These are phyloP conservation scores for Monodelphis domestica DNA, from an alignment of 2,797 vertebrate species.

Conservation along the genomic window DNA sequence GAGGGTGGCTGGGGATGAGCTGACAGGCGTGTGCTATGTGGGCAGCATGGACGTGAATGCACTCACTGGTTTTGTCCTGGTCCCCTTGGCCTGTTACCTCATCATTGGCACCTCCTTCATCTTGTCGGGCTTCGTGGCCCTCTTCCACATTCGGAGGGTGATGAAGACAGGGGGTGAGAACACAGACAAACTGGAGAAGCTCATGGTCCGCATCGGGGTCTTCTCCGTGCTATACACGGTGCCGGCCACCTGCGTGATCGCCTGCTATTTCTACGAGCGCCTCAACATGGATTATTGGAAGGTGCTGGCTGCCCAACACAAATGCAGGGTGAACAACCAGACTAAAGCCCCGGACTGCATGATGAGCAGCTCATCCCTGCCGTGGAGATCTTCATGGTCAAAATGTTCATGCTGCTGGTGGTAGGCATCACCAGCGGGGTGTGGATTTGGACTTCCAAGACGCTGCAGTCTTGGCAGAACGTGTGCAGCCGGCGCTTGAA, in stretches of 20 bases:
- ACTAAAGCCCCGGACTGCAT: conserved; percentile 90
- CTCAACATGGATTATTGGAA: conserved; percentile 98
- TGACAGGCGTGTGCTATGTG: conserved; percentile 97
- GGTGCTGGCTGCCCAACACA: conserved; percentile 88
- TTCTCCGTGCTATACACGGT: conserved; percentile 98
- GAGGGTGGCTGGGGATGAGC: conserved; percentile 96
- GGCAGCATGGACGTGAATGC: conserved; percentile 98
- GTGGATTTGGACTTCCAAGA: conserved; percentile 99
- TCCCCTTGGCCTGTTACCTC: conserved; percentile 96
- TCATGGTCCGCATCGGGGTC: conserved; percentile 98
- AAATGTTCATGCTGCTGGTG: conserved; percentile 97
- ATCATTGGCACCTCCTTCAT: conserved; percentile 96
- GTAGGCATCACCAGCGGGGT: conserved; percentile 98
- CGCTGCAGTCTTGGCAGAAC: conserved; percentile 97
- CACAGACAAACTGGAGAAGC: conserved; percentile 96
- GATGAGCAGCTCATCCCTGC: conserved; percentile 94
- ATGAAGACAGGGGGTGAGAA: conserved; percentile 99
- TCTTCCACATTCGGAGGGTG: conserved; percentile 96
- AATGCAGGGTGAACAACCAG: conserved; percentile 87
- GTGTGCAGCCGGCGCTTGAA: conserved; percentile 94
- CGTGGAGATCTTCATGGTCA: conserved; percentile 98
- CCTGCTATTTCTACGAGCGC: conserved; percentile 97
- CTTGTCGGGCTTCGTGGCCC: conserved; percentile 96
- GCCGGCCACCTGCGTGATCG: conserved; percentile 97
- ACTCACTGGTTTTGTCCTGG: conserved; percentile 95